These are phyloP conservation scores for Sinocyclocheilus grahami DNA, from an alignment of 2,113 vertebrate genomes.

Conservation along the genomic window DNA sequence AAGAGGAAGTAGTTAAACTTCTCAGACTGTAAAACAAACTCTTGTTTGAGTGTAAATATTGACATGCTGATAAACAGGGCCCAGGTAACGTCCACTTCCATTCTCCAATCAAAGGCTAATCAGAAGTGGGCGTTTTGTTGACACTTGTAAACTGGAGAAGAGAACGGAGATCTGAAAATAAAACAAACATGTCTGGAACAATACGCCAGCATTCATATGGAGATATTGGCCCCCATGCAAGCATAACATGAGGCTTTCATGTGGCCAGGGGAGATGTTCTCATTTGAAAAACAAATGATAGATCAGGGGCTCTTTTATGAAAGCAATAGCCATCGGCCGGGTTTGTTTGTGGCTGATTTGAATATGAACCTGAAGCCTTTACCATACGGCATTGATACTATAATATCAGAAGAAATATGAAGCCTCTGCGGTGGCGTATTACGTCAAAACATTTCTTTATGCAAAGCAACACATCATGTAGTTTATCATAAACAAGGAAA, in stretches of 20 bases:
- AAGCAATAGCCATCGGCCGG: background rate
- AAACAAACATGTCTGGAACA: background rate
- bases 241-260: slow-evolving; percentile 2
- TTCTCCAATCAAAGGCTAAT: background rate
- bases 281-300: slow-evolving; percentile 50
- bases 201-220: slow-evolving; percentile 24
- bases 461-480: slow-evolving; percentile 39
- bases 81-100: background rate
- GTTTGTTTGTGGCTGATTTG: slow-evolving; percentile 38
- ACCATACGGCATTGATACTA: background rate
- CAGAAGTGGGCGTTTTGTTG: background rate
- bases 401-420: slow-evolving; percentile 13
- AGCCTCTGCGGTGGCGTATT: background rate
- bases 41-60: background rate
- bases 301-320: slow-evolving; percentile 31
- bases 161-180: background rate
- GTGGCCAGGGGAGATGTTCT: background rate
- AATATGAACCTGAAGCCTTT: slow-evolving; percentile 32
- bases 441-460: slow-evolving; percentile 43
- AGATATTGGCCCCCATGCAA: slow-evolving; percentile 14
- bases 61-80: background rate
- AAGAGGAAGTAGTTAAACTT: slow-evolving; percentile 1
- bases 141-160: background rate
- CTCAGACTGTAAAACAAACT: background rate
- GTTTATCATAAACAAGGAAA: background rate